These are phyloP conservation scores for Caretta caretta DNA, from an alignment of 2,113 vertebrate genomes.

Conservation along the genomic window DNA sequence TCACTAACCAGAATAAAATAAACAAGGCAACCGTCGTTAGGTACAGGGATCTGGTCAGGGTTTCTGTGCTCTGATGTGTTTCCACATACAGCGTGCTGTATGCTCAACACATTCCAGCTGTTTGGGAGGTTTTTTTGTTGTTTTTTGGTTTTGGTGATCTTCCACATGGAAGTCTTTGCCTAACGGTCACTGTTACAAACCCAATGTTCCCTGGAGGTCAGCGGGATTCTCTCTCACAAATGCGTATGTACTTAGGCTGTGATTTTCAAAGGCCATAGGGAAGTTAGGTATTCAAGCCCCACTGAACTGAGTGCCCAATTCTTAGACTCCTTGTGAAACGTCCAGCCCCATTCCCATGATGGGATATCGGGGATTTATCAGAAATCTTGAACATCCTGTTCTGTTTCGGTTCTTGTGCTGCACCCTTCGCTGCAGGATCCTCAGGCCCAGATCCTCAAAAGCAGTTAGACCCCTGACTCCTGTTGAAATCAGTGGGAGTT, in stretches of 20 bases:
- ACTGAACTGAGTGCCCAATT: not conserved
- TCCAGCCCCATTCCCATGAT: conserved; percentile 6
- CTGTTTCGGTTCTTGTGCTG: not conserved
- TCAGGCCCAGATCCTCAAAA: not conserved
- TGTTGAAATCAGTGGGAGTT: not conserved
- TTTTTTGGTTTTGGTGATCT: not conserved
- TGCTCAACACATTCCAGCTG: conserved; percentile 63
- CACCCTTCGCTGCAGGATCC: not conserved
- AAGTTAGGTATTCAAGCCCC: not conserved
- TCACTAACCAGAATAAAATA: conserved; percentile 60
- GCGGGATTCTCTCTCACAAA: conserved; percentile 13
- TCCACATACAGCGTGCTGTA: not conserved
- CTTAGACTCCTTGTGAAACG: not conserved
- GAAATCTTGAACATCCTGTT: conserved; percentile 38
- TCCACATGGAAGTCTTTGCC: conserved; percentile 32
- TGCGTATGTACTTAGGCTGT: not conserved
- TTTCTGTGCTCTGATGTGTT: conserved; percentile 30
- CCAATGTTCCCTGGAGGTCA: conserved; percentile 33
- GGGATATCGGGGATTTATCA: conserved; percentile 37
- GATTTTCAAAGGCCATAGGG: conserved; percentile 5
- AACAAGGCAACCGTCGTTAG: conserved; percentile 70
- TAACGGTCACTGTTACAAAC: conserved; percentile 43
- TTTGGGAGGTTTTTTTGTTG: not conserved
- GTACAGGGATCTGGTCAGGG: not conserved
- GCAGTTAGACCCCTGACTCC: too few relatives aligned